These are phyloP conservation scores for Teleogryllus oceanicus DNA, from an alignment of 2,888 invertebrate genomes.

Conservation along the genomic window DNA sequence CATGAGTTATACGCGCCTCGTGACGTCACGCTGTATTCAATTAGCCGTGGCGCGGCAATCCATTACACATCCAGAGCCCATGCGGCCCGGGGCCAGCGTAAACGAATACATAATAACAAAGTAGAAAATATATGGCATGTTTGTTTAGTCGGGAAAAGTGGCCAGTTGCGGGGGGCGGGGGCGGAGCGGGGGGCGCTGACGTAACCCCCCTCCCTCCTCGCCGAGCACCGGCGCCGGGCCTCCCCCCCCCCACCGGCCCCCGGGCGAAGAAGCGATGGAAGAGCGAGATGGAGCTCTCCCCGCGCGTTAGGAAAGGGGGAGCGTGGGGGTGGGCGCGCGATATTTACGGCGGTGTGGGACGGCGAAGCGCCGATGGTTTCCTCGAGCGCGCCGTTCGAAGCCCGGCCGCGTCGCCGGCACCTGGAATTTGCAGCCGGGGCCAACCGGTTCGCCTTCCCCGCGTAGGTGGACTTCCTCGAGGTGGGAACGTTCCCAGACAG, in stretches of 20 bases:
- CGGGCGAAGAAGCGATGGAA: neutral
- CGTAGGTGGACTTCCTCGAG: too few relatives aligned
- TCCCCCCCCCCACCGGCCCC: neutral
- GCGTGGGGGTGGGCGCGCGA: neutral
- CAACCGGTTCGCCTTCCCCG: too few relatives aligned
- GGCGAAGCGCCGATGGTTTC: too few relatives aligned
- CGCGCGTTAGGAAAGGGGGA: neutral
- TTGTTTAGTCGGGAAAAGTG: conserved; percentile 9
- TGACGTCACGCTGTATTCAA: conserved; percentile 10
- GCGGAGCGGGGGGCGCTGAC: neutral
- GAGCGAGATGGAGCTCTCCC: neutral
- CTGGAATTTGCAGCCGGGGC: too few relatives aligned
- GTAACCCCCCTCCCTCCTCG: neutral
- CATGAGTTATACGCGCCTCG: neutral
- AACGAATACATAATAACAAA: conserved; percentile 18
- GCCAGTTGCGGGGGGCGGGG: neutral
- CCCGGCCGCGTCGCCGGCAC: too few relatives aligned
- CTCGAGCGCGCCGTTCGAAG: too few relatives aligned
- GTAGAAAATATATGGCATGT: conserved; percentile 10
- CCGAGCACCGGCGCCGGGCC: neutral
- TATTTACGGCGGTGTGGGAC: neutral
- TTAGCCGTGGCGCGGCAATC: neutral
- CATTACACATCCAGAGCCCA: neutral
- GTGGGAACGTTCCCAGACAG: too few relatives aligned
- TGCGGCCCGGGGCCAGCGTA: conserved; percentile 9